Percentiles rank a stretch among this genome's conserved stretches.
These are phyloP conservation scores for Artemisiospiza belli DNA, from an alignment of 2,113 vertebrate species.

Conservation along the genomic window DNA sequence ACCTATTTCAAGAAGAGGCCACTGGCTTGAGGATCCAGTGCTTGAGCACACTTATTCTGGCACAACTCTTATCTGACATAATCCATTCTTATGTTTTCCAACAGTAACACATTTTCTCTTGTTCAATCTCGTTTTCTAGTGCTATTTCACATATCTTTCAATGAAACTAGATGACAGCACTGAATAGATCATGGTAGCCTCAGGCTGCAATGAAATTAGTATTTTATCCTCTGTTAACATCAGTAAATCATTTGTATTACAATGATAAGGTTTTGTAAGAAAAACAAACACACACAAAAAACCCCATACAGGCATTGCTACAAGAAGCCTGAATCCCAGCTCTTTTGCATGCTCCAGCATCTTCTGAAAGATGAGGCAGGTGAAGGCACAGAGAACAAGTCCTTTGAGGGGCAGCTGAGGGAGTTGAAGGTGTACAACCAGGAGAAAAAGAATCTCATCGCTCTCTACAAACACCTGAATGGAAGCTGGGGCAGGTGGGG, in stretches of 20 bases:
- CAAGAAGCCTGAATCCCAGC: not conserved
- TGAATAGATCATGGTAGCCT: not conserved
- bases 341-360: not conserved
- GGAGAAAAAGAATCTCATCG: not conserved
- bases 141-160: not conserved
- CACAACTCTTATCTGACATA: not conserved
- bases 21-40: not conserved
- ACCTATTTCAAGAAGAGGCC: not conserved
- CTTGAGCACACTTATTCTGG: not conserved
- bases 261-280: not conserved
- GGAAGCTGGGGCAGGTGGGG: not conserved
- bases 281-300: not conserved
- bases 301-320: not conserved
- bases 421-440: not conserved
- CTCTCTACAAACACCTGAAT: not conserved
- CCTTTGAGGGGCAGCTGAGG: not conserved
- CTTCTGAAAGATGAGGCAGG: not conserved
- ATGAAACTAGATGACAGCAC: not conserved
- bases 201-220: conserved; percentile 7
- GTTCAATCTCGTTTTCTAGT: not conserved
- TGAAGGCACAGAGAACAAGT: not conserved
- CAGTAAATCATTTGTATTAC: not conserved
- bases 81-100: not conserved
- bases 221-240: not conserved
- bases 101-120: not conserved